These are phyloP conservation scores for Pissodes strobi DNA, from an alignment of 1,140 invertebrate genomes.

Conservation along the genomic window DNA sequence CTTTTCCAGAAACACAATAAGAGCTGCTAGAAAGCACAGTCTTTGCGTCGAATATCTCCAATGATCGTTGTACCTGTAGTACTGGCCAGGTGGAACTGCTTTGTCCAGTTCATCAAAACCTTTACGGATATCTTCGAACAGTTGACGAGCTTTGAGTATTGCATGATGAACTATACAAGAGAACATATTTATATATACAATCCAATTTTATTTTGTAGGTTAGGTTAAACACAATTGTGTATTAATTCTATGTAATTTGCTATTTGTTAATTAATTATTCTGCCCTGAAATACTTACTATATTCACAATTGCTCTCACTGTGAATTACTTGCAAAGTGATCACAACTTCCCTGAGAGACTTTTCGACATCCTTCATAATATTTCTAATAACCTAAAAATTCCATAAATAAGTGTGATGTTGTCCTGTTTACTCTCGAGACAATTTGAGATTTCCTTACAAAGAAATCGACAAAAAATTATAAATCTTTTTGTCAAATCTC, in stretches of 20 bases:
- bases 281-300: conserved; percentile 58
- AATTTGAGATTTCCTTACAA: conserved; percentile 30
- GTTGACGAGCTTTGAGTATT: conserved; percentile 62
- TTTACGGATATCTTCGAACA: conserved; percentile 63
- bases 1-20: conserved; percentile 79
- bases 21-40: conserved; percentile 74
- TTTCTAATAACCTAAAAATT: conserved; percentile 68
- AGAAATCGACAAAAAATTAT: too few relatives aligned
- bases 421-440: too few relatives aligned
- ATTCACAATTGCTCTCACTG: conserved; percentile 61
- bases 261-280: too few relatives aligned
- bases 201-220: too few relatives aligned
- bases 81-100: conserved; percentile 69
- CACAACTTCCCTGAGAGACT: conserved; percentile 67
- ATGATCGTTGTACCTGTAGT: conserved; percentile 84
- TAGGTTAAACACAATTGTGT: too few relatives aligned
- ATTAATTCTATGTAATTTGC: too few relatives aligned
- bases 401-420: background rate
- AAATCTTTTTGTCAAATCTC: too few relatives aligned
- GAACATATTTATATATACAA: too few relatives aligned
- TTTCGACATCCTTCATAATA: conserved; percentile 71
- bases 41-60: conserved; percentile 84
- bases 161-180: conserved; percentile 60
- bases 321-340: conserved; percentile 76
- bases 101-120: conserved; percentile 62